Percentiles rank a stretch among this genome's conserved stretches.
phyloP scores from a whole-genome alignment of 1,140 invertebrate genomes.

The Linepithema humile region DNA sequence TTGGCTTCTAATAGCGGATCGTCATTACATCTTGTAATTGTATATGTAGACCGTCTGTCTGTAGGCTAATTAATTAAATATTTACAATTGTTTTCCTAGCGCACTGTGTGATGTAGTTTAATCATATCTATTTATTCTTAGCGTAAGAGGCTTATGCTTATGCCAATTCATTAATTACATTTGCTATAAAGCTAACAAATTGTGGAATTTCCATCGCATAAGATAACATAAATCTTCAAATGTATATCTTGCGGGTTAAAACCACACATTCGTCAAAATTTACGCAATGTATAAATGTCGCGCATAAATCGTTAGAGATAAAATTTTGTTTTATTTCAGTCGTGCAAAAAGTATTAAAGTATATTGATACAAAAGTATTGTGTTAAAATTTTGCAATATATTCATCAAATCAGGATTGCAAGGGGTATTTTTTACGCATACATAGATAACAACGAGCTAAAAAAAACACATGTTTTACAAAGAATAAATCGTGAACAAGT shows the following conservation, averaged over 20 bases:
- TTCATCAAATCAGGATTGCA: background rate
- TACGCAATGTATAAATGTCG: background rate
- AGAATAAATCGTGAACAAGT: background rate
- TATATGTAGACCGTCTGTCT: constrained; percentile 13
- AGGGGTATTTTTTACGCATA: background rate
- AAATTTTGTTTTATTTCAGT: background rate
- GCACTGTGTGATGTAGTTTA: background rate
- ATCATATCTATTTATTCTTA: background rate
- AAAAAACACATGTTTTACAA: background rate
- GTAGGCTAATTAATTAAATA: constrained; percentile 38
- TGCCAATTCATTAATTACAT: background rate
- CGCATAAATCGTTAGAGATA: constrained; percentile 12
- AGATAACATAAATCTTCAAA: background rate
- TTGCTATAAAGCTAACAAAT: constrained; percentile 3
- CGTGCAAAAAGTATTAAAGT: background rate
- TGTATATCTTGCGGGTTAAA: constrained; percentile 6
- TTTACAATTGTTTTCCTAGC: constrained; percentile 12
- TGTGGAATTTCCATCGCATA: constrained; percentile 8
- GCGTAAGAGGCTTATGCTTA: background rate
- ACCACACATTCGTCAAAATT: constrained; percentile 1
- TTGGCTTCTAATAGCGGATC: background rate
- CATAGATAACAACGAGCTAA: constrained; percentile 16
- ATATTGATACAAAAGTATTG: background rate
- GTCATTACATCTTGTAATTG: constrained; percentile 31
- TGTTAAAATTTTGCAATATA: background rate